phyloP scores from a whole-genome alignment of 2,888 invertebrate genomes.

The Colostygia pectinataria region DNA sequence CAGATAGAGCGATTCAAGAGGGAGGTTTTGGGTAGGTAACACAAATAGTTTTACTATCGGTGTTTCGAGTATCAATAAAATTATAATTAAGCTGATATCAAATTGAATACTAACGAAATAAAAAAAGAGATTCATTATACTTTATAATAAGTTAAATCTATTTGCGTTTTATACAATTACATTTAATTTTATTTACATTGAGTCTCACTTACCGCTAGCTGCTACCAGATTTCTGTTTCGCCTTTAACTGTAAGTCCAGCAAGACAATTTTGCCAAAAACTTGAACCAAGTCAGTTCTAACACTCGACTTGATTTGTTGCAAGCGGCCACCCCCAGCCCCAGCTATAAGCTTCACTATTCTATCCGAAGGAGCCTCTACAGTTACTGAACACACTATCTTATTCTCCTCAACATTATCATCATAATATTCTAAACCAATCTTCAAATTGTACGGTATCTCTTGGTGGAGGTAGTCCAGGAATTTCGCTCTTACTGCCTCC shows the following conservation, averaged over 20 bases:
- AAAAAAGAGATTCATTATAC: no score
- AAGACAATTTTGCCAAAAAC: slow-evolving; percentile 84
- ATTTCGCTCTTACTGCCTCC: slow-evolving; percentile 90
- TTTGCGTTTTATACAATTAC: slow-evolving; percentile 5
- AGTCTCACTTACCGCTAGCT: slow-evolving; percentile 10
- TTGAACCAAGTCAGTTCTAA: slow-evolving; percentile 85
- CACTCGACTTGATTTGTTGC: slow-evolving; percentile 86
- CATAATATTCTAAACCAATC: slow-evolving; percentile 86
- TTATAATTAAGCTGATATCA: no score
- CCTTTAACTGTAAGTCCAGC: slow-evolving; percentile 59
- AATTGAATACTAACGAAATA: no score
- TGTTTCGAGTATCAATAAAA: no score
- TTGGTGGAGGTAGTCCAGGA: slow-evolving; percentile 91
- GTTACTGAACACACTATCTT: slow-evolving; percentile 79
- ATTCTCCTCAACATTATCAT: slow-evolving; percentile 77
- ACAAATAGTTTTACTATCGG: no score
- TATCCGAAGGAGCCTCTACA: slow-evolving; percentile 85
- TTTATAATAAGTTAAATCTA: slow-evolving; percentile 4
- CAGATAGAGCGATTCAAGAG: no score
- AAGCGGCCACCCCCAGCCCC: slow-evolving; percentile 87
- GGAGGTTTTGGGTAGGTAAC: no score
- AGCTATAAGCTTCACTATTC: slow-evolving; percentile 85
- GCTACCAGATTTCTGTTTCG: slow-evolving; percentile 28
- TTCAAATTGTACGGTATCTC: slow-evolving; percentile 93
- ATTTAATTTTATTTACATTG: not conserved